These are phyloP conservation scores for Campylomormyrus numenius DNA, from an alignment of 2,113 vertebrate genomes.

Conservation along the genomic window DNA sequence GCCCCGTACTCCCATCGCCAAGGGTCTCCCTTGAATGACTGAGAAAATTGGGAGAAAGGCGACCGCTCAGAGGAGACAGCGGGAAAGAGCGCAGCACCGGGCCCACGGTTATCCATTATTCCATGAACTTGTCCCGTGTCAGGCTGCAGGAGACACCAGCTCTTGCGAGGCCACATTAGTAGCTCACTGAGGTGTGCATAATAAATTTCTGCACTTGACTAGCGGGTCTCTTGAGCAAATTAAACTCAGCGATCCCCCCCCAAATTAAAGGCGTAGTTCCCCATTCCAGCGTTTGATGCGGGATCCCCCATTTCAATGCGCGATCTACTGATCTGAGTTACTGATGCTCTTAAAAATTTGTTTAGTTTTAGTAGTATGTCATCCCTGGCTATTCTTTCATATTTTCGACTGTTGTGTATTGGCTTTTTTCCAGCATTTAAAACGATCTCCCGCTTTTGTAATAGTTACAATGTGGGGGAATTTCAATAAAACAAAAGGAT, in stretches of 20 bases:
- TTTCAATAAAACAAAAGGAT: conserved; percentile 4
- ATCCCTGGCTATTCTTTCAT: background rate
- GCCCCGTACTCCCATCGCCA: background rate
- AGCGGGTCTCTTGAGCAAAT: conserved; percentile 17
- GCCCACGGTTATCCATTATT: conserved; percentile 8
- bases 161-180: conserved; percentile 19
- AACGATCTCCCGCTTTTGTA: background rate
- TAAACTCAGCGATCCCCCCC: conserved; percentile 12
- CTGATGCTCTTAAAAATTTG: background rate
- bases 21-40: background rate
- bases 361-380: background rate
- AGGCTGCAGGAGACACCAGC: background rate
- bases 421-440: background rate
- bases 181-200: conserved; percentile 1
- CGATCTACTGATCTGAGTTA: background rate
- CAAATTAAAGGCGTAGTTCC: conserved; percentile 3
- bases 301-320: background rate
- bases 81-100: background rate
- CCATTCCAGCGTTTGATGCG: background rate
- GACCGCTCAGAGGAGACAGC: background rate
- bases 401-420: background rate
- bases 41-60: background rate
- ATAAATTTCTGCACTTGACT: conserved; percentile 19
- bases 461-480: conserved; percentile 1
- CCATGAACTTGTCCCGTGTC: background rate